Evolutionary conservation across 1,140 invertebrate species (phyloP).

Genomic region (Octopus bimaculoides): DNA sequence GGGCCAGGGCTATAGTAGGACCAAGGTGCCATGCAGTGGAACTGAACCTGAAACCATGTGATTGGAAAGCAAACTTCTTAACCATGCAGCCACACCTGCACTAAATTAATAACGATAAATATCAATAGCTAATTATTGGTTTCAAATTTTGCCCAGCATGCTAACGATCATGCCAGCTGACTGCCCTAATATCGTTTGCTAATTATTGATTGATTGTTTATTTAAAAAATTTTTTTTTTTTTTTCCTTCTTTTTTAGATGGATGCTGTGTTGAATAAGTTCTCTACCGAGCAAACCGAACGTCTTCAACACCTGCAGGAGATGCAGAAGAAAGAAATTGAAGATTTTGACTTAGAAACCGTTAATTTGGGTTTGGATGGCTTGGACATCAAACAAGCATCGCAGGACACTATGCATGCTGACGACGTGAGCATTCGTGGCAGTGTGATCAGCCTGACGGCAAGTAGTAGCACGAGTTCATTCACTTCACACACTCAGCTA

Average conservation of each 20-base stretch:
- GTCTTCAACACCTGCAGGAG: slow-evolving; percentile 83
- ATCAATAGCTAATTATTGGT: too few species aligned
- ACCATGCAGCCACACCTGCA: too few species aligned
- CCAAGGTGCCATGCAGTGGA: too few species aligned
- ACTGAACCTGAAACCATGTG: too few species aligned
- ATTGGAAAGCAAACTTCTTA: too few species aligned
- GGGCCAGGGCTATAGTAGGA: too few species aligned
- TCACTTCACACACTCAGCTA: slow-evolving; percentile 32
- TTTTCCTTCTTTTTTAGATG: slow-evolving; percentile 67
- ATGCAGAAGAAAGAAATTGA: slow-evolving; percentile 85
- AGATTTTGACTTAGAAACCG: slow-evolving; percentile 91
- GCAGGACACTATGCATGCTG: slow-evolving; percentile 76
- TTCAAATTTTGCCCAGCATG: too few species aligned
- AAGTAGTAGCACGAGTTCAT: slow-evolving; percentile 78
- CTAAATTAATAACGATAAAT: too few species aligned
- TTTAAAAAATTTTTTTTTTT: background rate
- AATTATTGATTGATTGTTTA: background rate
- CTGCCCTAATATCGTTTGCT: too few species aligned
- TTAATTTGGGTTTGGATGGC: slow-evolving; percentile 82
- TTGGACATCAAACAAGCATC: slow-evolving; percentile 86
- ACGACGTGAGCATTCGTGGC: slow-evolving; percentile 77
- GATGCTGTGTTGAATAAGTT: slow-evolving; percentile 87
- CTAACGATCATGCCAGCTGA: too few species aligned
- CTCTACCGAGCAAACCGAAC: slow-evolving; percentile 81
- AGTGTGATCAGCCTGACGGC: slow-evolving; percentile 91